Conservation (phyloP, 2,888 invertebrate species). For the Brachyptera risi region DNA sequence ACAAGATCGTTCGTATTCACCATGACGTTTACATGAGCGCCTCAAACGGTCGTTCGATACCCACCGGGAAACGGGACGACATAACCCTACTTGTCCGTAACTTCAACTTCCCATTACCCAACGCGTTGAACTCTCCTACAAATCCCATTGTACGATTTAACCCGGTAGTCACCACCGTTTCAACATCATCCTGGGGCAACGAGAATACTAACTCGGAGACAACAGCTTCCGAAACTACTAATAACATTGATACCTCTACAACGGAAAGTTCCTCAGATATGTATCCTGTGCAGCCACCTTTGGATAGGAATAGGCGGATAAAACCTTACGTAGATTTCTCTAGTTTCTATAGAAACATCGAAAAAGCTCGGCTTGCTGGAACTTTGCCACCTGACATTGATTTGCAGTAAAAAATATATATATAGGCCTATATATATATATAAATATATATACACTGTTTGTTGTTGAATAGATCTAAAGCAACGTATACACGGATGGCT, state of each 20-base stretch:
- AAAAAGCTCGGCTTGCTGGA: conserved; percentile 61
- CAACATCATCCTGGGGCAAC: conserved; percentile 25
- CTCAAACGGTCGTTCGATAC: conserved; percentile 23
- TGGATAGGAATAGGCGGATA: conserved; percentile 64
- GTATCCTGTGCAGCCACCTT: conserved; percentile 37
- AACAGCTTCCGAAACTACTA: conserved; percentile 17
- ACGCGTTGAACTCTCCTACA: conserved; percentile 51
- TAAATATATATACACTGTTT: too few species aligned
- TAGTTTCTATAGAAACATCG: conserved; percentile 70
- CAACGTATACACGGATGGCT: too few species aligned
- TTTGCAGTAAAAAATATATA: conserved; percentile 38
- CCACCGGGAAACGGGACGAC: conserved; percentile 64
- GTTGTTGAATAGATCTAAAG: too few species aligned
- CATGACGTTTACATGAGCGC: conserved; percentile 67
- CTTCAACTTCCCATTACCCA: conserved; percentile 74
- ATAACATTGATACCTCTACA: conserved; percentile 41
- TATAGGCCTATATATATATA: too few species aligned
- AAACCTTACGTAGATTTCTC: conserved; percentile 81
- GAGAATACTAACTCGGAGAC: conserved; percentile 34
- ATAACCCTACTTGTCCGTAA: conserved; percentile 82
- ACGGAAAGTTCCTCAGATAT: conserved; percentile 45
- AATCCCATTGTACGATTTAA: conserved; percentile 56
- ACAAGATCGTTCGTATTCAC: conserved; percentile 79
- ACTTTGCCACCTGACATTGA: conserved; percentile 61
- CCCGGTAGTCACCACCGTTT: conserved; percentile 53